Evolutionary conservation across 2,888 invertebrate species (phyloP).

Genomic region (Sisyra nigra): DNA sequence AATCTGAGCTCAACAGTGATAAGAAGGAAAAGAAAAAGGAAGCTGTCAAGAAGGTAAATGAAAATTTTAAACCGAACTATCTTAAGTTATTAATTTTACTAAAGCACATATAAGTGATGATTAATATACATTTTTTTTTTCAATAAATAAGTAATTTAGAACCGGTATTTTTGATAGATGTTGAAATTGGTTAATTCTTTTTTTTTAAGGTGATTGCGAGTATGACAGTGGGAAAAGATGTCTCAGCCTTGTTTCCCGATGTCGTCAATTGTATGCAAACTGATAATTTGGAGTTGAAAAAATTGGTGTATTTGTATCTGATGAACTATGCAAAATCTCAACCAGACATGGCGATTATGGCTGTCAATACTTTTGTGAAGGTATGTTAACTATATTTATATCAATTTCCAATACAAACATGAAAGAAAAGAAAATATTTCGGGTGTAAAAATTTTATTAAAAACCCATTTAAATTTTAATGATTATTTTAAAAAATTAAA

Average conservation of each 20-base stretch:
- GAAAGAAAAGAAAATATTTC: no score
- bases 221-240: conserved; percentile 99
- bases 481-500: no score
- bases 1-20: conserved; percentile 97
- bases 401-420: neutral
- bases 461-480: neutral
- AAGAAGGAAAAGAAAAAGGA: conserved; percentile 99
- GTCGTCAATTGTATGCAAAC: conserved; percentile 99
- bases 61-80: no score
- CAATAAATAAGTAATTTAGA: conserved; percentile 2
- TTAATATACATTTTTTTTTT: neutral
- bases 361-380: conserved; percentile 99
- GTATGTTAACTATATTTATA: conserved; percentile 32
- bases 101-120: no score
- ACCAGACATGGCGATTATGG: conserved; percentile 99
- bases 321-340: conserved; percentile 99
- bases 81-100: neutral
- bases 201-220: conserved; percentile 81
- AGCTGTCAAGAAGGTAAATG: conserved; percentile 91
- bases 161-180: neutral
- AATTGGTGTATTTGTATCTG: conserved; percentile 92
- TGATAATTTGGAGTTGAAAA: conserved; percentile 96
- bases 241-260: conserved; percentile 94
- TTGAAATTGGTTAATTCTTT: conserved; percentile 11
- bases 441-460: neutral